phyloP scores from a whole-genome alignment of 2,113 vertebrate genomes.

The Platysteira castanea region DNA sequence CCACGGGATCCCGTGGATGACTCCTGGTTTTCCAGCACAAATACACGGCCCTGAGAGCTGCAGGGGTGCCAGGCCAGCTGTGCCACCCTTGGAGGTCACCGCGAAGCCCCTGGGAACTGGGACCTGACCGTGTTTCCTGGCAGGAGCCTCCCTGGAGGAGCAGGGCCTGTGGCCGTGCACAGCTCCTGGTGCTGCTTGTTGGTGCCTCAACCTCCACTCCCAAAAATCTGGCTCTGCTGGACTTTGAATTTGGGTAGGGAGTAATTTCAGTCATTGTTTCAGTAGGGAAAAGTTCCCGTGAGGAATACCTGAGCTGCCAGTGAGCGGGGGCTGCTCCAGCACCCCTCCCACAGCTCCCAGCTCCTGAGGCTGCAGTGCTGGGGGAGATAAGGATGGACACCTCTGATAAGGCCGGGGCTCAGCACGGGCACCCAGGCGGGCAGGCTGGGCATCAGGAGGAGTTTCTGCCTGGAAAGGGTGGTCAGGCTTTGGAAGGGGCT shows the following conservation, averaged over 20 bases:
- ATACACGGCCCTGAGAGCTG: background rate
- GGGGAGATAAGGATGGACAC: background rate
- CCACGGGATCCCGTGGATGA: background rate
- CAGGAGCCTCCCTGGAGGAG: background rate
- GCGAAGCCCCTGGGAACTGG: accelerated
- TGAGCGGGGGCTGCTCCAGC: background rate
- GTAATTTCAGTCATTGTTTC: background rate
- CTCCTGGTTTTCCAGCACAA: background rate
- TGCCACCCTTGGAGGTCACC: background rate
- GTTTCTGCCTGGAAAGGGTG: background rate
- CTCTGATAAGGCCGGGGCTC: background rate
- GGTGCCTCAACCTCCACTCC: background rate
- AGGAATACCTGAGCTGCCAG: background rate
- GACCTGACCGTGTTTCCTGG: accelerated
- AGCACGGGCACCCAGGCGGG: background rate
- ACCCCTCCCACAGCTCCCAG: background rate
- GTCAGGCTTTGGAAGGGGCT: background rate
- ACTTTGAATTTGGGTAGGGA: background rate
- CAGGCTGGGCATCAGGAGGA: background rate
- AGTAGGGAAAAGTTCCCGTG: accelerated
- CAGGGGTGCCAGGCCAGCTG: background rate
- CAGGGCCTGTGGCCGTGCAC: accelerated
- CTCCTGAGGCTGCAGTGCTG: background rate
- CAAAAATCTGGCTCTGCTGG: accelerated
- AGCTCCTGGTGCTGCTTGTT: background rate